Conservation (phyloP, 2,113 vertebrate species). For the Paradoxurus hermaphroditus region DNA sequence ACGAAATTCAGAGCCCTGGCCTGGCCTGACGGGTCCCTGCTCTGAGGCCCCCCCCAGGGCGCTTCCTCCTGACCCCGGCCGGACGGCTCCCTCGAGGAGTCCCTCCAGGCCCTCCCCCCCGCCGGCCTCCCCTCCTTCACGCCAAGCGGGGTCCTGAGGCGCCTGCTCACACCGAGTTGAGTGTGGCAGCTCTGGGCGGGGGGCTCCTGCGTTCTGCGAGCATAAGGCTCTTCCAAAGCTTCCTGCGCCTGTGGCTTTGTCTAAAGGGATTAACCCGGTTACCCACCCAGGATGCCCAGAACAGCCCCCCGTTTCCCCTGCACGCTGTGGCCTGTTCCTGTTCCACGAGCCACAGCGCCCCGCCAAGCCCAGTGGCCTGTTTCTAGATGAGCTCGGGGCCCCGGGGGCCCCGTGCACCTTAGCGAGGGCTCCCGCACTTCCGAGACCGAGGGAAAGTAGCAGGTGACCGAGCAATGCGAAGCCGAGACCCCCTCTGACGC, state of each 20-base stretch:
- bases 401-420: no score
- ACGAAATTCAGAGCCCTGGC: no score
- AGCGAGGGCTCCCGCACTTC: rapidly evolving
- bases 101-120: background rate
- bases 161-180: rapidly evolving
- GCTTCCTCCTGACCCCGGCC: background rate
- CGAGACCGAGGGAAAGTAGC: background rate
- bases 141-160: background rate
- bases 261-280: no score
- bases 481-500: background rate
- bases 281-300: background rate
- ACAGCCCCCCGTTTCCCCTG: background rate
- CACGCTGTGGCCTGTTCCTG: background rate
- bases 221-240: background rate
- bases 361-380: background rate
- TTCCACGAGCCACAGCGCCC: background rate
- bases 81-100: background rate
- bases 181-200: background rate
- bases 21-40: no score
- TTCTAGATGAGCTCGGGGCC: background rate
- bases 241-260: background rate
- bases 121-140: background rate
- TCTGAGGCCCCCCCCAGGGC: background rate
- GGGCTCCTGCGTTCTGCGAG: background rate
- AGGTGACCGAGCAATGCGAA: no score